Base-by-base conservation (phyloP, 2,797 vertebrate species). In the Pseudochaenichthys georgianus region DNA sequence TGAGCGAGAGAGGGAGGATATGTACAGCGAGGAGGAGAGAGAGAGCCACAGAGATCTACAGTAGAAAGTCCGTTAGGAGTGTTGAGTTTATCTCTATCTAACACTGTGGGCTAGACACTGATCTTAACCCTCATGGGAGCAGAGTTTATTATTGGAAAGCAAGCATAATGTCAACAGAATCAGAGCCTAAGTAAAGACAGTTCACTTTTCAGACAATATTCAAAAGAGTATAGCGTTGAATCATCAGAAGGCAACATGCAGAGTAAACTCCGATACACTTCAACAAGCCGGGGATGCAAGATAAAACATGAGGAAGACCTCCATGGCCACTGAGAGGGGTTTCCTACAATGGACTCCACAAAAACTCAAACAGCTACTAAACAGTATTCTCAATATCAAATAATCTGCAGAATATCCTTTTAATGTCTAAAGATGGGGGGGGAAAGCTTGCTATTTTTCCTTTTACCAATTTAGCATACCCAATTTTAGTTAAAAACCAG, bases 41-140 rank as follows among this genome's bases (percentile, higher is more conserved):
- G 63, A 62, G 64, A 42, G 67, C 65, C 65, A 69, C 64, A 67
- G 77, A 81, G 77, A 87, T 78, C 83, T 88, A 80, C 72, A 82
- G 77, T 71, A 66, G 80, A 47, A 78, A 67, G 77, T 76, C 86
- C 43, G 42, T 72, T 59, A 52, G 66, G 70, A 84, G 65, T 2
- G 55, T 73, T 64, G 73, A 48, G 31, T 88, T 92, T 93, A 92
- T 92, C 91, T 78, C 84, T 60, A 89, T 87, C 87, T 81, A 68
- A 81, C 87, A 90, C 78, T 82, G 82, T 75, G 70, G 76, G 79
- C 79, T 47, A 23, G 77, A 87, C 81, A 75, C 85, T 81, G 88
- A 90, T 89, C 82, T 78, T 78, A 76, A 88, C 64, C 67, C 89
- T 57, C 73, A 70, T 0, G 83, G 74, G 89, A 76, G 43, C 12